A percentile compares a stretch with the other conserved stretches of the same genome.
These are phyloP conservation scores for Neotoma lepida DNA, from an alignment of 2,113 vertebrate genomes.

Conservation along the genomic window DNA sequence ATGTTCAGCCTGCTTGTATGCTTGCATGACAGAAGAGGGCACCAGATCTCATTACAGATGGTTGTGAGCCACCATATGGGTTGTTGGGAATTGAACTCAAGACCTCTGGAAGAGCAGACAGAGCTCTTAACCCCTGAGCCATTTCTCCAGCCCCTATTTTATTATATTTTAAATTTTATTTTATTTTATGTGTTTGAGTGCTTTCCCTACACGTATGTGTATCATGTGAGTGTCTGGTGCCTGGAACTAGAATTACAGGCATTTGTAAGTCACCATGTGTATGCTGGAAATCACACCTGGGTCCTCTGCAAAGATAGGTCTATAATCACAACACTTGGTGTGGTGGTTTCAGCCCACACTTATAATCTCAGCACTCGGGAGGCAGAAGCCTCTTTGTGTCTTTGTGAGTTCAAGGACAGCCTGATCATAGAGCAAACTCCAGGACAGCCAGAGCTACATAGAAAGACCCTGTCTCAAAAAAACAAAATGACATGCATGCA, in stretches of 20 bases:
- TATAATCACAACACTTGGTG: not conserved
- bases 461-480: not conserved
- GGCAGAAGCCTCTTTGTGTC: too few relatives aligned
- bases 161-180: too few relatives aligned
- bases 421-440: not conserved
- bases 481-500: not conserved
- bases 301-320: not conserved
- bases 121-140: too few relatives aligned
- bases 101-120: too few relatives aligned
- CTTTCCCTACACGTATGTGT: not conserved
- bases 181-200: not conserved
- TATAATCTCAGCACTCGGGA: not conserved
- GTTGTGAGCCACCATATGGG: too few relatives aligned
- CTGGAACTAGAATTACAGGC: not conserved
- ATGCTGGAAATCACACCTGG: not conserved
- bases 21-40: too few relatives aligned
- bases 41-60: too few relatives aligned
- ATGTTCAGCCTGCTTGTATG: too few relatives aligned
- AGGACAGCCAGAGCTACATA: not conserved
- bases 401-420: too few relatives aligned
- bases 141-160: too few relatives aligned
- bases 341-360: not conserved
- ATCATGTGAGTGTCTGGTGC: not conserved
- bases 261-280: not conserved
- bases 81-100: too few relatives aligned